Conservation (phyloP, 2,888 invertebrate species). For the Zele albiditarsus region DNA sequence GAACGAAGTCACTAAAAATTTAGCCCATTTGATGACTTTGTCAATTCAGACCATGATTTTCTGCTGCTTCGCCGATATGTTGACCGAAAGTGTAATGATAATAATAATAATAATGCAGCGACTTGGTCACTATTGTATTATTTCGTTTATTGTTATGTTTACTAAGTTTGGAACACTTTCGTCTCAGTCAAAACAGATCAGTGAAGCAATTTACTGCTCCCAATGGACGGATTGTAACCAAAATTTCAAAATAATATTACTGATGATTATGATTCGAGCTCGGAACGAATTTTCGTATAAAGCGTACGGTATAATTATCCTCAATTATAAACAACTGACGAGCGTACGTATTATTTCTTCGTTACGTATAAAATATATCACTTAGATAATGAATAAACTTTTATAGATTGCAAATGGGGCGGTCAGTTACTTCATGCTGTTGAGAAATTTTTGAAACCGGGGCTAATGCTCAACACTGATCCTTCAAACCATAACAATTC, state of each 20-base stretch:
- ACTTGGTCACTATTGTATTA: too few relatives aligned
- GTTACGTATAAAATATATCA: not conserved
- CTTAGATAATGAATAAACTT: not conserved
- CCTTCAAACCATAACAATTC: too few relatives aligned
- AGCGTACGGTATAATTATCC: conserved; percentile 46
- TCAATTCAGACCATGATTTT: not conserved
- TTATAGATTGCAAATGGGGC: conserved; percentile 31
- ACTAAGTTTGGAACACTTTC: not conserved
- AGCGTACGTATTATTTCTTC: conserved; percentile 35
- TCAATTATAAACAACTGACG: conserved; percentile 47
- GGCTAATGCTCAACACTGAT: too few relatives aligned
- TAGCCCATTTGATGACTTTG: not conserved
- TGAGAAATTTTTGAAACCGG: too few relatives aligned
- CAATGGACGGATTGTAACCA: conserved; percentile 44
- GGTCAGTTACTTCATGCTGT: conserved; percentile 20
- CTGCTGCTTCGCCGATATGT: not conserved
- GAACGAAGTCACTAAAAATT: not conserved
- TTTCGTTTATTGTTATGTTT: not conserved
- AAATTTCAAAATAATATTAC: conserved; percentile 40
- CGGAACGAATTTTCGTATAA: conserved; percentile 46
- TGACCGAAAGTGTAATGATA: not conserved
- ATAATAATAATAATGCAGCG: not conserved
- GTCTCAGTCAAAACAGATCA: conserved; percentile 40
- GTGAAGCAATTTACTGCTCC: conserved; percentile 44
- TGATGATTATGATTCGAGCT: conserved; percentile 46